Percentiles rank a stretch among this genome's conserved stretches.
These are phyloP conservation scores for Sylvilagus floridanus DNA, from an alignment of 2,797 vertebrate genomes.

Conservation along the genomic window DNA sequence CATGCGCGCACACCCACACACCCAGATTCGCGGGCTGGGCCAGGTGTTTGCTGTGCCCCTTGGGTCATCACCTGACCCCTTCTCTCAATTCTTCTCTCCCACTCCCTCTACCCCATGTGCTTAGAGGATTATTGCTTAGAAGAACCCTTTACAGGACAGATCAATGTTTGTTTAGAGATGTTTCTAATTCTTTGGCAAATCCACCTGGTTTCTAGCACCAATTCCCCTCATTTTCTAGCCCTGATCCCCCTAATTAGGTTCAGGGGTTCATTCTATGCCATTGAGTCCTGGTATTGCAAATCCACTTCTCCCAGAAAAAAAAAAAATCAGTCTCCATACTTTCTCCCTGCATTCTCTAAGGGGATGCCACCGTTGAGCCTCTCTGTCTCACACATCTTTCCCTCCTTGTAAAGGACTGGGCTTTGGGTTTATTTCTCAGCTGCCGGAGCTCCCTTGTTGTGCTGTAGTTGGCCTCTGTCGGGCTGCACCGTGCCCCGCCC, in stretches of 20 bases:
- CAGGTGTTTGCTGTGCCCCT: background rate
- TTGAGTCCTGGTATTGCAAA: background rate
- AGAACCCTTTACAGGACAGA: background rate
- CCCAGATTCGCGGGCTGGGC: no score
- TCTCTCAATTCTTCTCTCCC: background rate
- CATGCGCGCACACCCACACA: background rate
- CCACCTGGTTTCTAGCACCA: background rate
- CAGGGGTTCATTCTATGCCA: background rate
- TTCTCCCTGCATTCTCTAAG: background rate
- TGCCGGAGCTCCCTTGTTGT: background rate
- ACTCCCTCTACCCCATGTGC: background rate
- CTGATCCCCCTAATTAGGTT: background rate
- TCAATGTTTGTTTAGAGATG: background rate
- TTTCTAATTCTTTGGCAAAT: background rate
- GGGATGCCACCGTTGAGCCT: background rate
- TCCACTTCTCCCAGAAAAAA: background rate
- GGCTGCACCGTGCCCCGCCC: background rate
- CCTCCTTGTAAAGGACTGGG: background rate
- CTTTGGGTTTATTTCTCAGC: background rate
- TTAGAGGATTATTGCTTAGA: background rate
- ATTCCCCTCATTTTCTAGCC: background rate
- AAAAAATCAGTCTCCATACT: background rate
- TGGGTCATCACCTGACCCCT: background rate
- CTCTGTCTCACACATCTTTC: background rate
- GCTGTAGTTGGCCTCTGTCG: background rate